These are phyloP conservation scores for Chrysocyon brachyurus DNA, from an alignment of 2,797 vertebrate genomes.

Conservation along the genomic window DNA sequence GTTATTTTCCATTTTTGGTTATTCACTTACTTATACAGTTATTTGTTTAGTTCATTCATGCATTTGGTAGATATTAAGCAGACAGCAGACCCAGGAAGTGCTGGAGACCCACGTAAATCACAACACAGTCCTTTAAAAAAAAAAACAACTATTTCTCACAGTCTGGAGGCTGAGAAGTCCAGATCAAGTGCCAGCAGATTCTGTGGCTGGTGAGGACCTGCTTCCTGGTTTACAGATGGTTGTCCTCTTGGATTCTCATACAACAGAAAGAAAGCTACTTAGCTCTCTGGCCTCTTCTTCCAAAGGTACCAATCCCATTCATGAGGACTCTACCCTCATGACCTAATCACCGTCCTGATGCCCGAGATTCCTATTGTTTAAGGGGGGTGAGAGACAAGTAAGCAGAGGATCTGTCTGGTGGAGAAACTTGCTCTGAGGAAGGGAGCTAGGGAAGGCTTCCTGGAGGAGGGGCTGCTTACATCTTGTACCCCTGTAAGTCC, in stretches of 20 bases:
- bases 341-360: no score
- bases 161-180: no score
- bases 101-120: not conserved
- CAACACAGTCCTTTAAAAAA: not conserved
- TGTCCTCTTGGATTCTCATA: no score
- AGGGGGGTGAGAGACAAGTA: not conserved
- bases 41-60: not conserved
- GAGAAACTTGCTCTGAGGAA: not conserved
- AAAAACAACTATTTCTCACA: no score
- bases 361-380: not conserved
- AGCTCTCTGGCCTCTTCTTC: no score
- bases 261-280: no score
- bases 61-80: not conserved
- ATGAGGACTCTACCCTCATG: no score
- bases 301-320: no score
- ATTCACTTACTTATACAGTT: not conserved
- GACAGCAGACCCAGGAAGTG: not conserved
- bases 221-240: no score
- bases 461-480: not conserved
- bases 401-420: not conserved
- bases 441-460: not conserved
- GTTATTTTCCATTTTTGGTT: slow-evolving; percentile 8
- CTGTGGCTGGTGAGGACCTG: no score
- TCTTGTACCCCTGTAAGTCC: not conserved
- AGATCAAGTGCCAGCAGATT: no score